A percentile compares a stretch with the other conserved stretches of the same genome.
Evolutionary conservation across 1,140 invertebrate genomes (phyloP).

Genomic region (Drosophila kanapiae): DNA sequence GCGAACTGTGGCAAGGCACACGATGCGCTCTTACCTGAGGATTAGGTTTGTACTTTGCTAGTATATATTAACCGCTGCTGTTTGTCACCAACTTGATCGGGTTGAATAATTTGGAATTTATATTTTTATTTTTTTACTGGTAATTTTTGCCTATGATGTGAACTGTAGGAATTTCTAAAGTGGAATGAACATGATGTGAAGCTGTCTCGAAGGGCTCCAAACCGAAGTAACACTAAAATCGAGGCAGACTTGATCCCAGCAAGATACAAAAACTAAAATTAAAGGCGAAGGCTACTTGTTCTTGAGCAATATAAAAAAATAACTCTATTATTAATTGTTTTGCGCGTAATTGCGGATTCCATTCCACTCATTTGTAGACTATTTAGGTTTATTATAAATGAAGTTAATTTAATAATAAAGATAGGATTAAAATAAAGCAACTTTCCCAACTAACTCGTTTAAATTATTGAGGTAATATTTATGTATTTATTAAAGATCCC

Average conservation of each 20-base stretch:
- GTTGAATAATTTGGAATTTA: constrained; percentile 20
- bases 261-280: no score
- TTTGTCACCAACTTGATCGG: not conserved
- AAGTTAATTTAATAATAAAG: not conserved
- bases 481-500: not conserved
- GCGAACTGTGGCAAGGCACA: no score
- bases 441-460: not conserved
- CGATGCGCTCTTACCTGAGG: no score
- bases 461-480: not conserved
- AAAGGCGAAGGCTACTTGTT: not conserved
- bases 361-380: no score
- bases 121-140: constrained; percentile 6
- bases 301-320: not conserved
- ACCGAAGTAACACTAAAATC: not conserved
- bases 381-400: not conserved
- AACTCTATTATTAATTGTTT: no score
- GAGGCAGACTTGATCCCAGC: not conserved
- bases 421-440: no score
- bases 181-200: not conserved
- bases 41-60: no score
- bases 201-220: not conserved
- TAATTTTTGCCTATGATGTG: constrained; percentile 20
- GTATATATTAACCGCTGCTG: not conserved
- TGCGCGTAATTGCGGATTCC: no score
- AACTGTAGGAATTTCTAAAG: constrained; percentile 6